A percentile compares a stretch with the other conserved stretches of the same genome.
Evolutionary conservation across 1,140 invertebrate genomes (phyloP).

Genomic region (Tetramorium alpestre): DNA sequence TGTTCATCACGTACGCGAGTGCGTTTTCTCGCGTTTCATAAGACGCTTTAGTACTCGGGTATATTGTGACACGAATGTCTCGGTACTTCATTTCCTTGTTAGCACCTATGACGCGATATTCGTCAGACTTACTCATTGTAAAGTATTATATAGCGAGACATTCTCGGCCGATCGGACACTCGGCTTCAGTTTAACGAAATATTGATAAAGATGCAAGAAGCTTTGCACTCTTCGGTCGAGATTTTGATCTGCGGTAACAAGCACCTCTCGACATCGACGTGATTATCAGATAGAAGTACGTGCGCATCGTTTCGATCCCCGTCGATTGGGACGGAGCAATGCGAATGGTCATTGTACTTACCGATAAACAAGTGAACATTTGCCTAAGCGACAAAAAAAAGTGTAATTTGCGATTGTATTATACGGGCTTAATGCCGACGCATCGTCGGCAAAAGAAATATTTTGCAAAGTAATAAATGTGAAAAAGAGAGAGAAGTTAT

Average conservation of each 20-base stretch:
- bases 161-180: constrained; percentile 32
- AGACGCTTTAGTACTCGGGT: constrained; percentile 38
- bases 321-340: constrained; percentile 22
- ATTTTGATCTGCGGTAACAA: constrained; percentile 14
- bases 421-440: constrained; percentile 78
- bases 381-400: constrained; percentile 70
- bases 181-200: constrained; percentile 31
- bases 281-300: constrained; percentile 35
- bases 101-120: constrained; percentile 12
- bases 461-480: constrained; percentile 81
- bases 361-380: constrained; percentile 62
- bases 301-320: constrained; percentile 3
- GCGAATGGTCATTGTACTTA: constrained; percentile 75
- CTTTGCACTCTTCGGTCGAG: neutral
- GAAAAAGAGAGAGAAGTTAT: constrained; percentile 66
- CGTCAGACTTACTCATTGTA: constrained; percentile 46
- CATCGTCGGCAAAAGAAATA: constrained; percentile 78
- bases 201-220: neutral
- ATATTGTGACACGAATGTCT: constrained; percentile 35
- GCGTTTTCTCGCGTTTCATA: constrained; percentile 34
- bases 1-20: constrained; percentile 34
- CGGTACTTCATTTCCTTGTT: constrained; percentile 26
- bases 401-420: constrained; percentile 79
- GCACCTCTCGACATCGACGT: constrained; percentile 25
- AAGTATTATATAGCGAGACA: constrained; percentile 44